phyloP scores from a whole-genome alignment of 2,888 invertebrate species.

The Teleogryllus oceanicus region DNA sequence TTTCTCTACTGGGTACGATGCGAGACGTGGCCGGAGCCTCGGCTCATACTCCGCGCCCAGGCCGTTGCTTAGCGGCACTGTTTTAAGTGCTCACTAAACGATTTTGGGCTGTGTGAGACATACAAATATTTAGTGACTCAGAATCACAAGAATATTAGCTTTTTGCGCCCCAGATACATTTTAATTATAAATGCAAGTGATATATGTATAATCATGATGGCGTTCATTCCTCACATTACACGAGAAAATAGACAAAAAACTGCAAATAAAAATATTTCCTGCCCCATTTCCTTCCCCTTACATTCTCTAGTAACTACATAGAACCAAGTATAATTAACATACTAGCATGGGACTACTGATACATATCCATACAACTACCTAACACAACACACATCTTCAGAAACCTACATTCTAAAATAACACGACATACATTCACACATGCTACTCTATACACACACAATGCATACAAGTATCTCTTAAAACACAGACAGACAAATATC shows the following conservation, averaged over 20 bases:
- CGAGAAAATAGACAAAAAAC: constrained; percentile 30
- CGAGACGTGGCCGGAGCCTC: constrained; percentile 18
- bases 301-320: constrained; percentile 18
- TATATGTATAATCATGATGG: constrained; percentile 35
- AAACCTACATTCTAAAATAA: too few relatives aligned
- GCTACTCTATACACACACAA: neutral
- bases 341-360: neutral
- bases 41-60: neutral
- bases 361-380: constrained; percentile 1
- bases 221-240: constrained; percentile 45
- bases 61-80: constrained; percentile 50
- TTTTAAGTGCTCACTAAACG: constrained; percentile 60
- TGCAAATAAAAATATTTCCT: constrained; percentile 37
- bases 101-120: constrained; percentile 61
- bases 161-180: constrained; percentile 54
- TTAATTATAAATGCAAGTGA: constrained; percentile 39
- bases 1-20: constrained; percentile 18
- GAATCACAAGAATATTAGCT: constrained; percentile 44
- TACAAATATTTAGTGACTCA: constrained; percentile 27
- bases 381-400: neutral
- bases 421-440: neutral
- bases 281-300: constrained; percentile 29
- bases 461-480: neutral
- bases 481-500: neutral
- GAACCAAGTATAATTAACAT: constrained; percentile 11